Base-by-base conservation (phyloP, 2,888 invertebrate species). In the Cantharis lateralis region DNA sequence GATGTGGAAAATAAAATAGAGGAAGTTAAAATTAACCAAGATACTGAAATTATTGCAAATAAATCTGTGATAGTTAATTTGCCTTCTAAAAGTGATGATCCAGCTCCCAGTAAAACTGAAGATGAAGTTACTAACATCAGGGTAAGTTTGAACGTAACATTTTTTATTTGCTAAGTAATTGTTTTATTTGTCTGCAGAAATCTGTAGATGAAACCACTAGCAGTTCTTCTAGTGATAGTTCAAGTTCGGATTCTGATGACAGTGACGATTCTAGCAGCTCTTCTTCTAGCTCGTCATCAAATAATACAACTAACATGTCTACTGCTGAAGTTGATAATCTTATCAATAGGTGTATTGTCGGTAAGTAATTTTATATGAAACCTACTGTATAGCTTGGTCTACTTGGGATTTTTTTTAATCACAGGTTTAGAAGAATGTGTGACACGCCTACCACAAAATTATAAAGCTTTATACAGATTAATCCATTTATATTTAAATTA, bases 381-480 rank as follows among this genome's bases (percentile, higher is more conserved):
- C 2, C 15, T 68, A 10, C 4, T 11, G 3, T 32, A 32, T 13
- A 32, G 1, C 7, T n/a, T 7, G 7, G 3, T 2, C n/a, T n/a
- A 48, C 5, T 48, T n/a, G n/a, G 7, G 2, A 1, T 20, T 20
- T 73, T 68, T 18, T 72, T 26, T 28, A 28, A 62, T 24, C 96
- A 91, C 91, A 84, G 96, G 96, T 28, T 88, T 98, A 80, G 95
- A 95, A 88, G 93, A 96, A 84, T 98, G 98, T 84, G 92, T 96
- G 9, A 91, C 92, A 69, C 91, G 98, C 68, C 96, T 97, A 86
- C 94, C 96, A 0, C 95, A 96, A 82, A 97, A 98, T 88, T 98
- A 97, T 87, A 98, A 98, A 89, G 95, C 97, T 0, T 91, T 97
- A 72, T 98, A 97, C 87, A 92, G 97, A 81, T 89, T 98, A 71